Evolutionary conservation across 2,888 invertebrate species (phyloP).

Genomic region (Tetragnatha montana): DNA sequence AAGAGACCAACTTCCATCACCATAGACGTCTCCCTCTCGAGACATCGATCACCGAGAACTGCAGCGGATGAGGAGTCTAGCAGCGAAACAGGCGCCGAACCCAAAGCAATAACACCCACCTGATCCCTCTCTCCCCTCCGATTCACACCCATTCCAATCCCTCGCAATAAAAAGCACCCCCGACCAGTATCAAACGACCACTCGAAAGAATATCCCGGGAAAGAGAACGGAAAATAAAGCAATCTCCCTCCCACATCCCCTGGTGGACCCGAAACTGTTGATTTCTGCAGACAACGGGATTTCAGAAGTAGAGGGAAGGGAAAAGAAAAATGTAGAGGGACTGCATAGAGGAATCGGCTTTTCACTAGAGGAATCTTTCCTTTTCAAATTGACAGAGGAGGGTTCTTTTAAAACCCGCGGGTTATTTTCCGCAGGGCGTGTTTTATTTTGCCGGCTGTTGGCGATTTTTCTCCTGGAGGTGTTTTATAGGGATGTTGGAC

Average conservation of each 20-base stretch:
- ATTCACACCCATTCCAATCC: too few relatives aligned
- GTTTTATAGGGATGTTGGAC: too few relatives aligned
- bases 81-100: neutral
- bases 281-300: neutral
- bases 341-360: conserved; percentile 18
- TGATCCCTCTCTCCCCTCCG: neutral
- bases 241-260: neutral
- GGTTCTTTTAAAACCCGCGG: neutral
- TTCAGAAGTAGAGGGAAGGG: conserved; percentile 3
- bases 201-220: neutral
- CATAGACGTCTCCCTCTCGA: too few relatives aligned
- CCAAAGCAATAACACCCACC: neutral
- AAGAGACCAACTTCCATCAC: too few relatives aligned
- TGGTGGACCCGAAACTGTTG: neutral
- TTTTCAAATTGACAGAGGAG: conserved; percentile 38
- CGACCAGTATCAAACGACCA: too few relatives aligned
- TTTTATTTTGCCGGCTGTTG: neutral
- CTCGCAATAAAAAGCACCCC: too few relatives aligned
- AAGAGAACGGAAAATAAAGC: neutral
- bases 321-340: neutral
- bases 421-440: neutral
- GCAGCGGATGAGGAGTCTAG: too few relatives aligned
- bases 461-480: neutral
- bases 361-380: conserved; percentile 18
- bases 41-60: too few relatives aligned